Evolutionary conservation across 2,797 vertebrate genomes (phyloP), one percentile per base, ranked within the genome.

Genomic region (Tokudaia tokunoshimensis): DNA sequence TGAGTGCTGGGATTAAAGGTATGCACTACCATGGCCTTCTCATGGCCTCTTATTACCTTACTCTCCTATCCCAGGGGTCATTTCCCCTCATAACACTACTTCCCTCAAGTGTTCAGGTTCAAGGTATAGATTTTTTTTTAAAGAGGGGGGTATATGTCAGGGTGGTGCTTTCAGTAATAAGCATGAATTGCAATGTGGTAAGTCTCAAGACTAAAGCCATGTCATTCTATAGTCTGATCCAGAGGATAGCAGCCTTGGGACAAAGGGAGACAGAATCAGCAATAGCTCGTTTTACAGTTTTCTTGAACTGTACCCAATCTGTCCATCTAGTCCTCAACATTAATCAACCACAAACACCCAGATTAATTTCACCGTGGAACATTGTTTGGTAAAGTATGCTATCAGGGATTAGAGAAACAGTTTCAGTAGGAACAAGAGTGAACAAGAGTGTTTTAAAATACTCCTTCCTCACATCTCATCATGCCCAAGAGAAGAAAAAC

Each of bases 361-460:
- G n/a, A 92, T 22, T 61, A 74, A 57, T 41, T 20, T 92, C 37
- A 59, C 3, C 19, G n/a, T 83, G 19, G 57, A 87, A 29, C 59
- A 44, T 19, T 50, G 14, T 31, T n/a, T 34, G 50, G 37, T 75
- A 79, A 85, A 29, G 17, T 55, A 6, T 89, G 44, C 55, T 75
- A 12, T 76, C 57, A 91, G 4, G 86, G 2, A 76, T 57, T 70
- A 3, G 26, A 72, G 67, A 80, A 37, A 29, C 7, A 63, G n/a
- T 22, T 87, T 12, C n/a, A 8, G 4, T 61, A 95, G n/a, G 88
- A 85, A 96, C 22, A 63, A 81, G 41, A 86, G 0, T 31, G 41
- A 20, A 67, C 12, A 5, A 75, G 91, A 95, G 79, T 61, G 79
- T 79, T 89, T 94, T 63, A 44, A 86, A 86, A 81, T 24, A 34